Conservation (phyloP, 2,888 invertebrate genomes). For the Orgyia antiqua region DNA sequence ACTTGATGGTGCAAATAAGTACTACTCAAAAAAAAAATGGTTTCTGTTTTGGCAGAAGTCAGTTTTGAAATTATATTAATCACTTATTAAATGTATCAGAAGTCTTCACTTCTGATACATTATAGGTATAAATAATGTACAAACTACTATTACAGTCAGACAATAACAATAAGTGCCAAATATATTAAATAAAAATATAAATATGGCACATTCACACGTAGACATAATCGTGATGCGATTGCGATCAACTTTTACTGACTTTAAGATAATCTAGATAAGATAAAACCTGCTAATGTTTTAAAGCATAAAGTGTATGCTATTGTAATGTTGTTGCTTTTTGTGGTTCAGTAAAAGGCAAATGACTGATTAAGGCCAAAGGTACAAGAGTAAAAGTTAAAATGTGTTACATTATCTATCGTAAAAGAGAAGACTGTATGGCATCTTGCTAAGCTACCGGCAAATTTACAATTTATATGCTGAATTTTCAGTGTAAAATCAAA, state of each 20-base stretch:
- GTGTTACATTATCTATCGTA: conserved; percentile 1
- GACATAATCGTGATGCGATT: conserved; percentile 25
- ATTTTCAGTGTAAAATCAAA: no score
- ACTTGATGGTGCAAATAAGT: no score
- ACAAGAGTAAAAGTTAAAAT: conserved; percentile 2
- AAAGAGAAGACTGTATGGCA: no score
- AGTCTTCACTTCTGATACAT: no score
- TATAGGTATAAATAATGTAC: no score
- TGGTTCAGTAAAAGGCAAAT: conserved; percentile 8
- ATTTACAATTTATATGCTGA: no score
- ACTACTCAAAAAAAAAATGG: no score
- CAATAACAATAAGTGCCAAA: conserved; percentile 8
- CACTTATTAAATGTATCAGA: no score
- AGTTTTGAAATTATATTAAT: no score
- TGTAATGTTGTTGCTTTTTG: conserved; percentile 8
- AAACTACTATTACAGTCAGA: no score
- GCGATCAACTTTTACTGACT: conserved; percentile 29
- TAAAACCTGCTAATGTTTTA: conserved; percentile 12
- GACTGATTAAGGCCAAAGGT: conserved; percentile 7
- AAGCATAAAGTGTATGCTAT: conserved; percentile 10
- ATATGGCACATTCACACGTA: conserved; percentile 20
- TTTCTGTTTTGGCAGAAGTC: no score
- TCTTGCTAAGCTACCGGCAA: no score
- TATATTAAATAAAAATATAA: conserved; percentile 9
- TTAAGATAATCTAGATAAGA: conserved; percentile 20